Evolutionary conservation across 1,140 invertebrate species (phyloP), one percentile per base, ranked within the genome.

Genomic region (Pseudomyrmex cubaensis): DNA sequence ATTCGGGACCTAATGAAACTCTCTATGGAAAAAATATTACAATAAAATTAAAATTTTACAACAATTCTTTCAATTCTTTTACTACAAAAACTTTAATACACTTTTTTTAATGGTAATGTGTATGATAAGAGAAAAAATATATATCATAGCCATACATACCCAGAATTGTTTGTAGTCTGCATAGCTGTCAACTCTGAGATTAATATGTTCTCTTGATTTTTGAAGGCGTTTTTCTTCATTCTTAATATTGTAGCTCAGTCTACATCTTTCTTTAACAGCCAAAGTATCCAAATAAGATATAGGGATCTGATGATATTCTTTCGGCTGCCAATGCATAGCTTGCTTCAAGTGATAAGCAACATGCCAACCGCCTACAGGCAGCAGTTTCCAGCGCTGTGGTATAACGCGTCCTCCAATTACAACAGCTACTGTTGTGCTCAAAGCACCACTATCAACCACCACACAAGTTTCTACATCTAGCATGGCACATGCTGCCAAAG

Each of bases 381-480:
- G 87, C 7, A 94, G 84, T 86, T 90, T 90, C 93, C 93, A 94
- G 2, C 94, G 92, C 70, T 93, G 89, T 12, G 93, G 92, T 64
- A 94, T 92, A 8, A 95, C 94, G 66, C 93, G 85, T 15, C 95
- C 94, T 46, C 94, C 92, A 67, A 95, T 92, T n/a, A 95, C 92
- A 46, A 95, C 94, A 20, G 94, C 94, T 1, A 95, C 95, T 5
- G 94, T 94, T 59, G 95, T 95, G 82, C 92, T 95, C 5, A 94
- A 76, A 70, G 95, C 94, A 56, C 95, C 94, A 83, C 94, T 94
- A 61, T 95, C 95, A 46, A 95, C 90, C 7, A 95, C 94, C 7
- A 95, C 92, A 66, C 94, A 95, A 12, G 94, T 95, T 75, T 95
- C 94, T 12, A 94, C 82, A 48, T 93, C 93, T n/a, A 94, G 70